These are phyloP conservation scores for Pseudobourletiella spinata DNA, from an alignment of 1,140 invertebrate genomes.

Conservation along the genomic window DNA sequence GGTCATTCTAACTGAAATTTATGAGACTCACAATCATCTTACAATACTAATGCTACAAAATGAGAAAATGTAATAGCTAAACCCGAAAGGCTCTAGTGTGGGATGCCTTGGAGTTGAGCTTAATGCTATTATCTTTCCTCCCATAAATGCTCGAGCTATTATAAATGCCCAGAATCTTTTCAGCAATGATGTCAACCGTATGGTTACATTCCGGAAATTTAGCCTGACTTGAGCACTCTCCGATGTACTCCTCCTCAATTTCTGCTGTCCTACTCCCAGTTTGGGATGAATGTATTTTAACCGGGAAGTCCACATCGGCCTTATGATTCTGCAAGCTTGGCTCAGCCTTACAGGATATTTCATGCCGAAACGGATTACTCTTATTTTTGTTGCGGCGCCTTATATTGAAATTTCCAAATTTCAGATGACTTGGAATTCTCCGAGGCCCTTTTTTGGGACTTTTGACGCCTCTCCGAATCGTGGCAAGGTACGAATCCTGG, in stretches of 20 bases:
- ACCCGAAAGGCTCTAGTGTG: not conserved
- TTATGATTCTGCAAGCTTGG: not conserved
- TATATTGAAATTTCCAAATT: slow-evolving; percentile 7
- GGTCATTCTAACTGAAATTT: no score
- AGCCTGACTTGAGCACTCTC: not conserved
- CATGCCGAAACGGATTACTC: not conserved
- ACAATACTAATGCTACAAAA: no score
- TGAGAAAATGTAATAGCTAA: no score
- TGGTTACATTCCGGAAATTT: not conserved
- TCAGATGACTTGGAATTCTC: slow-evolving; percentile 6
- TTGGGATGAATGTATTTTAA: not conserved
- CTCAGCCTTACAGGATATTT: not conserved
- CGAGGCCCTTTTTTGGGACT: not conserved
- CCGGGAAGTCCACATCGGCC: not conserved
- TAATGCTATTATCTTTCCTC: not conserved
- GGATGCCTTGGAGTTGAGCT: not conserved
- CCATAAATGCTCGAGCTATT: not conserved
- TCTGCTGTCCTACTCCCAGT: not conserved
- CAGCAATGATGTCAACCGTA: not conserved
- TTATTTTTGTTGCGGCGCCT: not conserved
- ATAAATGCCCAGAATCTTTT: not conserved
- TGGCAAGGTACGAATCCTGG: no score
- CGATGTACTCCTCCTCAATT: not conserved
- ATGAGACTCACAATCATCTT: no score
- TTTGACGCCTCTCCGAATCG: not conserved